Evolutionary conservation across 2,113 vertebrate genomes (phyloP).

Genomic region (Egretta garzetta): DNA sequence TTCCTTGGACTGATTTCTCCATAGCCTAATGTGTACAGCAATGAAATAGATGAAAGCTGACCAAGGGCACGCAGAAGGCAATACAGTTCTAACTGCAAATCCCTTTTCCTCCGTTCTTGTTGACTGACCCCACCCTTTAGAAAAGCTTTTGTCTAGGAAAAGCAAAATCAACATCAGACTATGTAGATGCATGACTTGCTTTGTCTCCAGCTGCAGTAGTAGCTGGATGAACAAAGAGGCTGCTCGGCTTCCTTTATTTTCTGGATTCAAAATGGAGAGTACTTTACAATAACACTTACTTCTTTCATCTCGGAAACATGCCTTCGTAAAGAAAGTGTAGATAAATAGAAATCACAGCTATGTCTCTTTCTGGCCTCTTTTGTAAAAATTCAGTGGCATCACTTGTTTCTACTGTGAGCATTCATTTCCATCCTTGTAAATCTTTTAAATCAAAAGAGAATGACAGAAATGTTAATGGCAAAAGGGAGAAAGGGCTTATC

Average conservation of each 20-base stretch:
- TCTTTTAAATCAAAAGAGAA: neutral
- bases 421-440: neutral
- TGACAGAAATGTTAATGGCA: neutral
- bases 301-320: neutral
- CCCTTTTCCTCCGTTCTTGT: conserved; percentile 45
- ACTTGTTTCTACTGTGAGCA: neutral
- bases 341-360: neutral
- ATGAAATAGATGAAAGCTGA: conserved; percentile 63
- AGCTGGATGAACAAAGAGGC: conserved; percentile 65
- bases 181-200: neutral
- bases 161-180: conserved; percentile 51
- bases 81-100: conserved; percentile 51
- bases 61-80: conserved; percentile 29
- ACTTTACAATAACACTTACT: conserved; percentile 20
- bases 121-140: conserved; percentile 35
- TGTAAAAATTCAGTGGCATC: neutral
- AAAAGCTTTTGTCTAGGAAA: conserved; percentile 58
- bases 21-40: conserved; percentile 20
- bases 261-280: conserved; percentile 48
- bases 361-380: neutral
- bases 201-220: conserved; percentile 69
- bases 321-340: neutral
- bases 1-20: conserved; percentile 1
- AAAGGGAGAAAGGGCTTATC: neutral
- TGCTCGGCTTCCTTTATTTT: conserved; percentile 54